phyloP scores from a whole-genome alignment of 1,140 invertebrate species.

The Trichonephila clavata region DNA sequence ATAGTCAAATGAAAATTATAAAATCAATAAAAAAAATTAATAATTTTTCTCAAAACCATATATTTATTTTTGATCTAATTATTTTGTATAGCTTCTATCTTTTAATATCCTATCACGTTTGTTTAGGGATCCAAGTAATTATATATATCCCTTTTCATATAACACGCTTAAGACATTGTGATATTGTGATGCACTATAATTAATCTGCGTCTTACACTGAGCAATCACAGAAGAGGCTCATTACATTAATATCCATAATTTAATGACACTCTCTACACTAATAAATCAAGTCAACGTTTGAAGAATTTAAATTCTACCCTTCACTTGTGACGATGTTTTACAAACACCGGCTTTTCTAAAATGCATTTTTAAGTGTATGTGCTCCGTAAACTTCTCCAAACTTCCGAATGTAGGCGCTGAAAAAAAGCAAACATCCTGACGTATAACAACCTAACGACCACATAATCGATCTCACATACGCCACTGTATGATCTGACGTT shows the following conservation, averaged over 20 bases:
- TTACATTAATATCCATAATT: constrained; percentile 10
- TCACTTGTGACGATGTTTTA: neutral
- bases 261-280: neutral
- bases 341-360: neutral
- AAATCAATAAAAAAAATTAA: too few species aligned
- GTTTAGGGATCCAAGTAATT: too few species aligned
- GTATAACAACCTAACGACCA: constrained; percentile 26
- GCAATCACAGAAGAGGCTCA: too few species aligned
- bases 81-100: too few species aligned
- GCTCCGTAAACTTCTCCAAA: neutral
- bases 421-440: constrained; percentile 12
- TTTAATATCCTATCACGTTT: too few species aligned
- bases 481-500: constrained; percentile 29
- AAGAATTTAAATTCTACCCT: neutral
- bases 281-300: neutral
- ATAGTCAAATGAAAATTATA: too few species aligned
- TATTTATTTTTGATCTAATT: too few species aligned
- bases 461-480: constrained; percentile 27
- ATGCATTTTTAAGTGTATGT: neutral
- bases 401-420: neutral
- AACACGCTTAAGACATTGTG: too few species aligned
- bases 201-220: too few species aligned
- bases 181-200: too few species aligned
- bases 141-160: too few species aligned
- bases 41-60: too few species aligned